Base-by-base conservation (phyloP, 2,797 vertebrate genomes). In the Gila robusta region DNA sequence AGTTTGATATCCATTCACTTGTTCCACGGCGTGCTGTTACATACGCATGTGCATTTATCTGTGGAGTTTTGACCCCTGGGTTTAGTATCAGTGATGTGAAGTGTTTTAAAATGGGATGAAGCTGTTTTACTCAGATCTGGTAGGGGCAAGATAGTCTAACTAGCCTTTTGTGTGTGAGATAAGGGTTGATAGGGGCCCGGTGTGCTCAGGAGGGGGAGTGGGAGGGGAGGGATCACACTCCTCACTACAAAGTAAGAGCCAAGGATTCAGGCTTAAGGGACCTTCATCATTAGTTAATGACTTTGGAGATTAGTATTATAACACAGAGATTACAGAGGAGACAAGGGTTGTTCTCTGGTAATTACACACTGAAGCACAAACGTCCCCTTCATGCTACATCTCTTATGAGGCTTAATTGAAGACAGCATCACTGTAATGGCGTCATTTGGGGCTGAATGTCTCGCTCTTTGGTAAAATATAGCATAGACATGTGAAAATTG, bases 241-340 rank as follows among this genome's bases (percentile, higher is more conserved):
- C 94, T 95, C 93, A 96, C 95, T 96, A 96, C 96, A 97, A 96
- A 96, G 95, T 96, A 94, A 94, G 93, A 94, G 96, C 96, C 96
- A 94, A 96, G 95, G 96, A 94, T 95, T 92, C 82, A 94, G 95
- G 96, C 95, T 96, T 96, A 95, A 96, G 95, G 96, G 95, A 96
- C 95, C 95, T 96, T 96, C 96, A 95, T 97, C 96, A 96, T 97
- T 97, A 97, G 95, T 93, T 94, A 96, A 95, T 96, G 96, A 94
- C 96, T 95, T 94, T 94, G 92, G 93, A 96, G 96, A 96, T 97
- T 96, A 96, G 96, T 94, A 94, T 95, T 94, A 94, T 94, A 81
- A 94, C 94, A 89, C 94, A 93, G 87, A 95, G 96, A 96, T 97
- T 97, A 97, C 93, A 91, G 95, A 94, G 90, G 94, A 95, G 96